Evolutionary conservation across 1,140 invertebrate species (phyloP).

Genomic region (Pseudomyrmex gracilis): DNA sequence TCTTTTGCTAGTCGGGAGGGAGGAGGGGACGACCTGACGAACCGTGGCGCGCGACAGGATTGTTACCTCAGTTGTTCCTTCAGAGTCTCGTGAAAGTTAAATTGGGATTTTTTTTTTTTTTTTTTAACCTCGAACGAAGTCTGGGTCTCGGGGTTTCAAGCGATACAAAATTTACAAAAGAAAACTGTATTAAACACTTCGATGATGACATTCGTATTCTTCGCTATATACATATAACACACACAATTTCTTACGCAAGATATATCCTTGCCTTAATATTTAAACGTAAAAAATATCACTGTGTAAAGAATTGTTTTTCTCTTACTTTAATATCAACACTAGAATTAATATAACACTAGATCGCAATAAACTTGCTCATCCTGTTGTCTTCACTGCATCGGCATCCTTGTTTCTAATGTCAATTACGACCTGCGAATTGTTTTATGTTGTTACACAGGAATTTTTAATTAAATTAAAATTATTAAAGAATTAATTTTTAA

Average conservation of each 20-base stretch:
- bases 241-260: too few relatives aligned
- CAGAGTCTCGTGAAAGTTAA: too few relatives aligned
- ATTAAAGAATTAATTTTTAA: not conserved
- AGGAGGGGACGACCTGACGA: slow-evolving; percentile 50
- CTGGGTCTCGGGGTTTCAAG: not conserved
- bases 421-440: slow-evolving; percentile 75
- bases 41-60: slow-evolving; percentile 52
- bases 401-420: slow-evolving; percentile 77
- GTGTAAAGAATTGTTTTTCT: not conserved
- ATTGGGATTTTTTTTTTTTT: not conserved
- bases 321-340: not conserved
- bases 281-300: slow-evolving; percentile 16
- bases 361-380: slow-evolving; percentile 25
- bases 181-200: slow-evolving; percentile 21
- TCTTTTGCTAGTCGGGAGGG: slow-evolving; percentile 45
- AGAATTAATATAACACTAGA: not conserved
- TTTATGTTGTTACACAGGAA: not conserved
- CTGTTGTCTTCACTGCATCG: slow-evolving; percentile 36
- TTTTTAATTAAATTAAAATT: not conserved
- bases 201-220: not conserved
- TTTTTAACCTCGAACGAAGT: too few relatives aligned
- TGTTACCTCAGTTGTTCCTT: not conserved
- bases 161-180: slow-evolving; percentile 11
- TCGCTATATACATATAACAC: not conserved
- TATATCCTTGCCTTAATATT: not conserved